Evolutionary conservation across 1,140 invertebrate genomes (phyloP).

Genomic region (Drosophila malerkotliana): DNA sequence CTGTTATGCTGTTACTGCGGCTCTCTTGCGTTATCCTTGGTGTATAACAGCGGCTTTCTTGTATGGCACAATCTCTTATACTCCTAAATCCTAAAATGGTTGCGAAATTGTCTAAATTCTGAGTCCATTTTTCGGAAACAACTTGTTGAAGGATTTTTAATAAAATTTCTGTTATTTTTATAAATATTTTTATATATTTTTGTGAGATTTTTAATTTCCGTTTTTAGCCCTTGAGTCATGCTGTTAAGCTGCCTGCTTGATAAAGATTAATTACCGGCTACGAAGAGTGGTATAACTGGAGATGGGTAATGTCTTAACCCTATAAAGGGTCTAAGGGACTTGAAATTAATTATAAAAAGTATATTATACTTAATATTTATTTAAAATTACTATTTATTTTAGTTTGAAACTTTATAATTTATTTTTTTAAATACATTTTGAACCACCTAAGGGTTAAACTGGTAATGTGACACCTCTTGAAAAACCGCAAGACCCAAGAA

Average conservation of each 20-base stretch:
- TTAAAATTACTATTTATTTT: not conserved
- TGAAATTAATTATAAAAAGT: no score
- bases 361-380: not conserved
- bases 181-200: not conserved
- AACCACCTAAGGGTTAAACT: not conserved
- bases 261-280: slow-evolving; percentile 26
- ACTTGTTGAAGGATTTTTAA: slow-evolving; percentile 58
- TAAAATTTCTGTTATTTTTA: slow-evolving; percentile 15
- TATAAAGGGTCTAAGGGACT: not conserved
- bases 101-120: slow-evolving; percentile 37
- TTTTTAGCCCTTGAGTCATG: slow-evolving; percentile 1
- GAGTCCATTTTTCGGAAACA: slow-evolving; percentile 48
- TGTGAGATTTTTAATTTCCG: not conserved
- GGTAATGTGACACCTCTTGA: slow-evolving; percentile 58
- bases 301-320: slow-evolving; percentile 10
- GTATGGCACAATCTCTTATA: slow-evolving; percentile 42
- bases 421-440: not conserved
- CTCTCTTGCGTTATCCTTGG: slow-evolving; percentile 11
- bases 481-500: not conserved
- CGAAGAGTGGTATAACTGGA: slow-evolving; percentile 14
- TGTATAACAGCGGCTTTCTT: slow-evolving; percentile 26
- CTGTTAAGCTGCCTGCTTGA: slow-evolving; percentile 1
- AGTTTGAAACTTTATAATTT: not conserved
- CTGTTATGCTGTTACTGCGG: not conserved
- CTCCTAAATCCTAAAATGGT: slow-evolving; percentile 26